phyloP scores from a whole-genome alignment of 2,888 invertebrate genomes.

The Crematogaster levior region DNA sequence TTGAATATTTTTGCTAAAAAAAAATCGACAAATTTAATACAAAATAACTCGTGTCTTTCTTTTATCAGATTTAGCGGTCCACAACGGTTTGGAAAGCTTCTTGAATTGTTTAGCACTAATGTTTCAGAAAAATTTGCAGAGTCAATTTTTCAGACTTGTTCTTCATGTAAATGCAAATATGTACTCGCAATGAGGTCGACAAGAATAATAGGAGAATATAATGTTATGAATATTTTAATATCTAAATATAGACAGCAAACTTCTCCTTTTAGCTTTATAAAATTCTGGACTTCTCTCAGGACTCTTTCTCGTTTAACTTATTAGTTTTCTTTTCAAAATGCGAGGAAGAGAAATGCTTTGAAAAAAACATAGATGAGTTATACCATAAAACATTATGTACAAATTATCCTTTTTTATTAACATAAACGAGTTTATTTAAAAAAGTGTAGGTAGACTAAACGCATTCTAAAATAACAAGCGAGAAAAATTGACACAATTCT shows the following conservation, averaged over 20 bases:
- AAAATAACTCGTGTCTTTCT: neutral
- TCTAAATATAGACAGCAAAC: neutral
- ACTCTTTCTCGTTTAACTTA: neutral
- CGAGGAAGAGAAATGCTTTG: neutral
- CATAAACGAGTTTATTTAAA: neutral
- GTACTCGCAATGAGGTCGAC: neutral
- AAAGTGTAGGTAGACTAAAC: neutral
- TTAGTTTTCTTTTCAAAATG: neutral
- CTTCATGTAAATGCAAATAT: conserved; percentile 22
- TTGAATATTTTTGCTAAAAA: neutral
- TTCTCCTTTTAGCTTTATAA: neutral
- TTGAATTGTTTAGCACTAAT: conserved; percentile 15
- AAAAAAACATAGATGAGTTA: neutral
- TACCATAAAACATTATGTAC: neutral
- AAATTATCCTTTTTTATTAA: neutral
- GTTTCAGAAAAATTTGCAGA: neutral
- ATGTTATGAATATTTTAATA: conserved; percentile 20
- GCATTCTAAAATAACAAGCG: conserved; percentile 11
- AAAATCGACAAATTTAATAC: neutral
- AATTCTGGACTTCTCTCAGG: neutral
- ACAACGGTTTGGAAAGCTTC: neutral
- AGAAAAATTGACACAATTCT: neutral
- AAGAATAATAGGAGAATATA: conserved; percentile 3
- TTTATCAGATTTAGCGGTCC: neutral
- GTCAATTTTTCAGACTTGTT: neutral